Percentiles rank a stretch among this genome's conserved stretches.
These are phyloP conservation scores for Ophiothrix spiculata DNA, from an alignment of 35 echinoderm and acorn worm species.

Conservation along the genomic window DNA sequence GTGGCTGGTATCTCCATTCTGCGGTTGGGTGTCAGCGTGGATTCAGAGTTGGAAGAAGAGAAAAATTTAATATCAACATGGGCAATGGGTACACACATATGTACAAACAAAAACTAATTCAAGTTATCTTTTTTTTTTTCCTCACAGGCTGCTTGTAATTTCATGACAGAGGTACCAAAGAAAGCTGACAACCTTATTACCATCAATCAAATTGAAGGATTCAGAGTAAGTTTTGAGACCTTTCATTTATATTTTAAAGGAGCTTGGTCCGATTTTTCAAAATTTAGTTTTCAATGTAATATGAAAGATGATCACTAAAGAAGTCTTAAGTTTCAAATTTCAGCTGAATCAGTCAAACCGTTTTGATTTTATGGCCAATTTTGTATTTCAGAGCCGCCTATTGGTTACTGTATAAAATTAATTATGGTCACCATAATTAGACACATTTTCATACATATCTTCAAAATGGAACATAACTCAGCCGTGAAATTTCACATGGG, in stretches of 20 bases:
- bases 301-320: neutral
- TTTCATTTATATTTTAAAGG: neutral
- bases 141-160: slow-evolving; percentile 39
- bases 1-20: too few relatives aligned
- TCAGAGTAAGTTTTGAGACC: slow-evolving; percentile 34
- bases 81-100: too few relatives aligned
- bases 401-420: neutral
- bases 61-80: too few relatives aligned
- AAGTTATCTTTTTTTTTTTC: neutral
- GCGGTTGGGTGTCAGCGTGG: too few relatives aligned
- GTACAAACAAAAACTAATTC: too few relatives aligned
- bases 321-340: neutral
- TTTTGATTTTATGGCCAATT: neutral
- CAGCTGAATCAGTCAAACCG: neutral
- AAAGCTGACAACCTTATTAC: slow-evolving; percentile 48
- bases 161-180: slow-evolving; percentile 59
- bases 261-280: neutral
- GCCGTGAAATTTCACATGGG: too few relatives aligned
- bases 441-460: too few relatives aligned
- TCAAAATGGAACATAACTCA: too few relatives aligned
- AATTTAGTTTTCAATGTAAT: neutral
- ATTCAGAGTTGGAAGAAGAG: too few relatives aligned
- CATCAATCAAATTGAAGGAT: slow-evolving; percentile 56
- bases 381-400: neutral
- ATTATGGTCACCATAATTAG: too few relatives aligned